Evolutionary conservation across 2,888 invertebrate species (phyloP), one percentile per base, ranked within the genome.

Genomic region (Terebella lapidaria): DNA sequence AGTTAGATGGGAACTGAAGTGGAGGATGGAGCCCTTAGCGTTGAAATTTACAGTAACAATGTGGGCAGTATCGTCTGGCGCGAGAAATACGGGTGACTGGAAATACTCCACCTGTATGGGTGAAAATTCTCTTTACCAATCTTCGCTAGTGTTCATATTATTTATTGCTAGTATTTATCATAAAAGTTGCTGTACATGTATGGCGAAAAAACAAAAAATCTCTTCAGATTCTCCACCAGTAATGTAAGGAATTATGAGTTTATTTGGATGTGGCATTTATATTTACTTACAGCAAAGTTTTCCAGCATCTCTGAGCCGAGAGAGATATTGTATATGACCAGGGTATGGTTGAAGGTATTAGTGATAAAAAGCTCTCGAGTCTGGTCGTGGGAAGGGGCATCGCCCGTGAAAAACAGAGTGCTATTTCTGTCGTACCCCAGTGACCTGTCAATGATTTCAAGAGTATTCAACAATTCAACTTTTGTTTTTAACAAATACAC

Each of bases 341-440:
- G 78, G 5, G 90, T 87, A 69, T 87, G 84, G 72, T 86, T 85
- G 78, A 89, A 91, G 70, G 86, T 86, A 81, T 92, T 92, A 57
- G 86, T 85, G 62, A 90, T 83, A 56, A 83, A 82, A 67, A 89
- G 83, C 69, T 84, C 83, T 62, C 88, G 72, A 24, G 71, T 75
- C 47, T 72, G 64, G 63, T 78, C 75, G 59, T 72, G 70, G 51
- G 70, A 56, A 26, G 65, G 67, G 4, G 64, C 42, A 59, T 74
- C 72, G 25, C 77, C 76, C 61, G 80, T 74, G 71, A 79, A 81
- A 72, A 82, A 84, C 63, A 78, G 72, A 35, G 81, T 79, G 59
- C 74, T 78, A 66, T 80, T 80, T 56, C 71, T 66, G 64, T 81
- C 78, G 67, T 81, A 81, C 20, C 75, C 74, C 61, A 83, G 70